Evolutionary conservation across 1,140 invertebrate species (phyloP).

Genomic region (Drosophila melanica): DNA sequence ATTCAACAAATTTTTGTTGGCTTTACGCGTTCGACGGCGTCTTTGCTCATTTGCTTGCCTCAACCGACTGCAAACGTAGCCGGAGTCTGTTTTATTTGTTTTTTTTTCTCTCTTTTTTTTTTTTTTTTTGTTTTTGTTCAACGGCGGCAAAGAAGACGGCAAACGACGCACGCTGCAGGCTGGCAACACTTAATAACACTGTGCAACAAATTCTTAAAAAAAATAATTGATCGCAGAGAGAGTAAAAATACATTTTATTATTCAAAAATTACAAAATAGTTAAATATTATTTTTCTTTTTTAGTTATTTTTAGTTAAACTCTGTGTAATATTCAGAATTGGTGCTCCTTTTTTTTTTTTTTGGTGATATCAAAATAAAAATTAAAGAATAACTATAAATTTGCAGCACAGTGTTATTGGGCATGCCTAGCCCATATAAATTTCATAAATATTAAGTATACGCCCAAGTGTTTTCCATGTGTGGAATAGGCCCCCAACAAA

Average conservation of each 20-base stretch:
- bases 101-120: conserved; percentile 58
- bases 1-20: conserved; percentile 52
- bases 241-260: too few relatives aligned
- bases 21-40: conserved; percentile 40
- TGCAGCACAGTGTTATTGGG: conserved; percentile 24
- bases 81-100: conserved; percentile 48
- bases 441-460: conserved; percentile 75
- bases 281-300: too few relatives aligned
- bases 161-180: conserved; percentile 36
- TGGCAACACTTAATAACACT: conserved; percentile 69
- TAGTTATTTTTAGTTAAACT: too few relatives aligned
- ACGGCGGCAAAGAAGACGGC: conserved; percentile 27
- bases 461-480: conserved; percentile 46
- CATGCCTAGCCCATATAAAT: conserved; percentile 60
- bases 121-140: conserved; percentile 44
- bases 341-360: too few relatives aligned
- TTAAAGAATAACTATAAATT: background rate
- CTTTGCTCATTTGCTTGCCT: conserved; percentile 69
- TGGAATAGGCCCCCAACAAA: conserved; percentile 32
- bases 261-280: too few relatives aligned
- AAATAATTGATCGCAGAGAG: too few relatives aligned
- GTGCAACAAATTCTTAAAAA: conserved; percentile 34
- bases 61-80: conserved; percentile 54
- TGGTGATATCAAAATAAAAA: background rate
- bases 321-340: too few relatives aligned